Evolutionary conservation across 1,140 invertebrate genomes (phyloP).

Genomic region (Drosophila sp.): DNA sequence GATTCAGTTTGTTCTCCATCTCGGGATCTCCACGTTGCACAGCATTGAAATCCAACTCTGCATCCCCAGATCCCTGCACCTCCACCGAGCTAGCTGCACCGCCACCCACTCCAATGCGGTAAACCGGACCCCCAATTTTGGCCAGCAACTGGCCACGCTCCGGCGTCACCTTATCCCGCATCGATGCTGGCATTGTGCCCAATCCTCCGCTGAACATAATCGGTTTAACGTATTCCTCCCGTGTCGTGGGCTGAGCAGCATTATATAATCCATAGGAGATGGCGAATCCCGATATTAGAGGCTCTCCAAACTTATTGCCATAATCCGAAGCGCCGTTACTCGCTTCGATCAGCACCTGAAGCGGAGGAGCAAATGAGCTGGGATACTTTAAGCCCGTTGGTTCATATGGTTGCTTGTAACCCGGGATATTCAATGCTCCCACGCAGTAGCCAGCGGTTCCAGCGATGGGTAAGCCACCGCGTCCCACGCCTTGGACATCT

Average conservation of each 20-base stretch:
- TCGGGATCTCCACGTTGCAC: slow-evolving; percentile 99
- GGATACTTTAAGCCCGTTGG: slow-evolving; percentile 91
- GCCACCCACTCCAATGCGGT: slow-evolving; percentile 98
- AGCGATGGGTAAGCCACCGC: slow-evolving; percentile 96
- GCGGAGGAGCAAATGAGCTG: slow-evolving; percentile 94
- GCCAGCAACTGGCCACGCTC: slow-evolving; percentile 90
- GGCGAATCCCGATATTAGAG: slow-evolving; percentile 95
- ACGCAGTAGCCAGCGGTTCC: slow-evolving; percentile 98
- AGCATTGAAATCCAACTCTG: slow-evolving; percentile 96
- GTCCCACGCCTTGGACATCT: slow-evolving; percentile 97
- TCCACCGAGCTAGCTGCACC: slow-evolving; percentile 98
- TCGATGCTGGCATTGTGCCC: slow-evolving; percentile 89
- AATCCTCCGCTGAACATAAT: slow-evolving; percentile 99
- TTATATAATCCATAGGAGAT: slow-evolving; percentile 94
- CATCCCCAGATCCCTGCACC: slow-evolving; percentile 93
- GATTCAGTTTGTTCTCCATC: slow-evolving; percentile 99
- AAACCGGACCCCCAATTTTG: slow-evolving; percentile 98
- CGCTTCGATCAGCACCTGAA: slow-evolving; percentile 96
- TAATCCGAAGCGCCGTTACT: slow-evolving; percentile 99
- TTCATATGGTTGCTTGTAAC: slow-evolving; percentile 96
- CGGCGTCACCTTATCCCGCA: slow-evolving; percentile 65
- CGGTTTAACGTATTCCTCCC: slow-evolving; percentile 98
- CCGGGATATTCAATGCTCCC: slow-evolving; percentile 93
- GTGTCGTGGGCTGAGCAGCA: slow-evolving; percentile 85
- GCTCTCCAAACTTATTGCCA: slow-evolving; percentile 99